Base-by-base conservation (phyloP, 2,797 vertebrate species). In the Sparidentex hasta region DNA sequence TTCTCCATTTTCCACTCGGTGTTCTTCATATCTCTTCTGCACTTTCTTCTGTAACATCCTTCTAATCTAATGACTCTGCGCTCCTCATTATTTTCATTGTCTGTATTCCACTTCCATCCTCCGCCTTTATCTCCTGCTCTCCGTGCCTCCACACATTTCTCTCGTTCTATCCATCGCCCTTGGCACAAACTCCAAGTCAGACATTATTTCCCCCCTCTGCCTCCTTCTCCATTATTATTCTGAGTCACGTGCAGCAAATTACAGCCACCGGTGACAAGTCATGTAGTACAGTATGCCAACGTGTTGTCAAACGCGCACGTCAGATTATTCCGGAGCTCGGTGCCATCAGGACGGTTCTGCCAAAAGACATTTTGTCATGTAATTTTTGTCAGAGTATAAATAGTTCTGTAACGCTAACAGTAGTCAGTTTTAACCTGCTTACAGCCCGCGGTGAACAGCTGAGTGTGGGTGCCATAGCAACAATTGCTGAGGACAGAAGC, bases 391-490 rank as follows among this genome's bases (percentile, higher is more conserved):
- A 29, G 29, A 4, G 38, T 27, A 47, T 59, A 27, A 47, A 73
- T 41, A 44, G 14, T 48, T 41, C 13, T 48, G n/a, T 21, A 54
- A 52, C 11, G 17, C 18, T 16, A 18, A 21, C 6, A 4, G n/a
- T n/a, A 29, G 29, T 44, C 21, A 11, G 0, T 38, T 74, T 52
- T 14, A 51, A 59, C 56, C 56, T 4, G 47, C 0, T 29, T 56
- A 17, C 54, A 63, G 29, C 29, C 29, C 18, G 3, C 0, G 11
- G 25, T 38, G 13, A 76, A 23, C 54, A 67, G 62, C 57, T 74
- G 75, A 51, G 25, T 23, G 67, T 61, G 33, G 63, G 50, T 65
- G 56, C 47, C 81, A 82, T 84, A 48, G 82, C 71, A 78, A 71
- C 80, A 18, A 29, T 17, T 16, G 11, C 52, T 21, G 55, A 56